Evolutionary conservation across 2,113 vertebrate genomes (phyloP).

Genomic region (Danio rerio): GRCz12tu NC_133182.1:69698501-69699000

Average conservation of each 20-base stretch:
- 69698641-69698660: slow-evolving; percentile 63
- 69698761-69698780: slow-evolving; percentile 62
- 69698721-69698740: slow-evolving; percentile 65
- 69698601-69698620: slow-evolving; percentile 59
- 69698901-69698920: not conserved
- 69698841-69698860: slow-evolving; percentile 53
- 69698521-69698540: slow-evolving; percentile 66
- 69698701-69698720: slow-evolving; percentile 63
- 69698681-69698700: slow-evolving; percentile 65
- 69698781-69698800: slow-evolving; percentile 32
- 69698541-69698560: slow-evolving; percentile 49
- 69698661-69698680: slow-evolving; percentile 61
- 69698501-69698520: slow-evolving; percentile 55
- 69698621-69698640: slow-evolving; percentile 51
- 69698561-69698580: slow-evolving; percentile 43
- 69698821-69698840: slow-evolving; percentile 52
- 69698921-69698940: not conserved
- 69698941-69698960: slow-evolving; percentile 10
- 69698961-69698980: not conserved
- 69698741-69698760: slow-evolving; percentile 67
- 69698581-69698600: slow-evolving; percentile 55
- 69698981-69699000: slow-evolving; percentile 13
- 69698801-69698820: not conserved
- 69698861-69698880: slow-evolving; percentile 30
- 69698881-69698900: not conserved